Evolutionary conservation across 2,888 invertebrate genomes (phyloP).

Genomic region (Andrena fulva): DNA sequence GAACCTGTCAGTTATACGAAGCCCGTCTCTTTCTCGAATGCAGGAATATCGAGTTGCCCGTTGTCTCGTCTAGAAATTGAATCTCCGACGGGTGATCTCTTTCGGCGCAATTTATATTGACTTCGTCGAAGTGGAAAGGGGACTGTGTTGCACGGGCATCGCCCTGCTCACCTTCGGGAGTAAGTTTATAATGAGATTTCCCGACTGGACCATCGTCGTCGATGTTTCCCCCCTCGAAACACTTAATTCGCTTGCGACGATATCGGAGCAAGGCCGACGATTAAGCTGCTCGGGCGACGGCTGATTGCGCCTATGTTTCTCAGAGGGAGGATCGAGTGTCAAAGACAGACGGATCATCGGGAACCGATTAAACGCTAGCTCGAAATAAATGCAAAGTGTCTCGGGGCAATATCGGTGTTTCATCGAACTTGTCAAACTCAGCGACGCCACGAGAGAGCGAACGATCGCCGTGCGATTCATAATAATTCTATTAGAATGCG

Average conservation of each 20-base stretch:
- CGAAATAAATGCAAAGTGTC: conserved; percentile 24
- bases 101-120: conserved; percentile 60
- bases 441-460: background rate
- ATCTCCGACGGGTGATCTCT: conserved; percentile 59
- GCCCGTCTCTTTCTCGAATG: conserved; percentile 31
- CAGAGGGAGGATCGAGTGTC: conserved; percentile 26
- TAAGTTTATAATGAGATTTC: conserved; percentile 62
- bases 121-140: conserved; percentile 33
- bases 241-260: conserved; percentile 30
- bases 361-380: conserved; percentile 33
- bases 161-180: conserved; percentile 1
- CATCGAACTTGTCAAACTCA: conserved; percentile 28
- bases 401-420: conserved; percentile 27
- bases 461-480: conserved; percentile 48
- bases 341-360: conserved; percentile 31
- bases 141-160: conserved; percentile 8
- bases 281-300: background rate
- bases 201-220: conserved; percentile 28
- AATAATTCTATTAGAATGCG: conserved; percentile 55
- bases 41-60: conserved; percentile 52
- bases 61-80: conserved; percentile 62
- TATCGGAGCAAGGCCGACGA: conserved; percentile 22
- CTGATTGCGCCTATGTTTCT: conserved; percentile 21
- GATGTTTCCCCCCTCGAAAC: background rate
- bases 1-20: conserved; percentile 36